Evolutionary conservation across 2,797 vertebrate species (phyloP), one percentile per base, ranked within the genome.

Genomic region (Poecilia gillii): DNA sequence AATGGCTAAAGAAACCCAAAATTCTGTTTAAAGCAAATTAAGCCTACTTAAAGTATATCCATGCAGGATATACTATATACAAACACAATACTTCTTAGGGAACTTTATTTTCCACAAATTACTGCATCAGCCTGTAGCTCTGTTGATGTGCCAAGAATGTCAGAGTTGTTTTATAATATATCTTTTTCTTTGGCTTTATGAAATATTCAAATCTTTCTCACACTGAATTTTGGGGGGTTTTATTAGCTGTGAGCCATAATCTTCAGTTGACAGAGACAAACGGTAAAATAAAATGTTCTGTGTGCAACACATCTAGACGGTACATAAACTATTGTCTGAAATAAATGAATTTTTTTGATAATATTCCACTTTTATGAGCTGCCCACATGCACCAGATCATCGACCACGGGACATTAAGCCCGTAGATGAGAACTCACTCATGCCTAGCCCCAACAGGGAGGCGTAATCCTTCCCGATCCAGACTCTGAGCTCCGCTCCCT

Each of bases 391-490:
- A 68, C 39, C 33, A 9, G 64, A 3, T 25, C 36, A 41, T 39
- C 64, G 36, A 41, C 36, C 8, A 39, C 6, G 23, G 33, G 28
- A 20, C 31, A 43, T 41, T 43, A 72, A 59, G 8, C 41, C 13
- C 45, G 25, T 11, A 18, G 25, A 28, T 64, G 18, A 47, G 12
- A 57, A 81, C 90, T 94, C 91, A 95, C 95, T 92, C 86, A 93
- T 88, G 47, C 92, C 92, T 8, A 96, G 87, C 16, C 95, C 96
- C 66, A 96, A 78, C n/a, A 95, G 84, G 3, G 87, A 86, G n/a
- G 94, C 95, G 25, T 96, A 96, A n/a, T 96, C 96, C 85, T 92
- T 93, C 9, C 95, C 93, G 0, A 95, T 95, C 93, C 94, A 95
- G 46, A 96, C 95, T 74, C 88, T 90, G 41, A 96, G 93, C 84